phyloP scores from a whole-genome alignment of 1,140 invertebrate genomes.

The Linepithema humile region DNA sequence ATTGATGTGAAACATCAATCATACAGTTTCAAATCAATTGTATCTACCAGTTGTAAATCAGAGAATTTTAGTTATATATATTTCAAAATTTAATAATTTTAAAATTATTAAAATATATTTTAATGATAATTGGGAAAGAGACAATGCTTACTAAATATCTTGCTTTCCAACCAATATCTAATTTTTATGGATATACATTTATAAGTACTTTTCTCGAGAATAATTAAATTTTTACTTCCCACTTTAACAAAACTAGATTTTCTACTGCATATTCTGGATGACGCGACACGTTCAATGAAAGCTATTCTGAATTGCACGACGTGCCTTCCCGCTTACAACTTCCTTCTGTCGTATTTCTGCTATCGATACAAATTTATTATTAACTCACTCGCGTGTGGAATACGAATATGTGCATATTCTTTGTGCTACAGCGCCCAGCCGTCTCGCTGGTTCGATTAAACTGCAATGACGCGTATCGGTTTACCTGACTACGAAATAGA shows the following conservation, averaged over 20 bases:
- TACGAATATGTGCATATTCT: constrained; percentile 36
- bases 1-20: constrained; percentile 4
- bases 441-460: constrained; percentile 45
- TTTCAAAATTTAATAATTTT: no score
- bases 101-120: not conserved
- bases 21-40: constrained; percentile 15
- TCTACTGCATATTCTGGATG: not conserved
- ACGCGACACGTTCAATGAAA: not conserved
- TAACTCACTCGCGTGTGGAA: constrained; percentile 1
- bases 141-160: constrained; percentile 6
- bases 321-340: not conserved
- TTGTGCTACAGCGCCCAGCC: constrained; percentile 1
- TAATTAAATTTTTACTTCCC: constrained; percentile 5
- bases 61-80: no score
- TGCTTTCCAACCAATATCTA: not conserved
- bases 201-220: not conserved
- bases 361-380: constrained; percentile 47
- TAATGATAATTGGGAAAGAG: constrained; percentile 3
- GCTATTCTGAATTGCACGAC: not conserved
- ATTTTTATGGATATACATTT: not conserved
- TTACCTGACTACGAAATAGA: constrained; percentile 11
- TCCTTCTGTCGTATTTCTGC: not conserved
- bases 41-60: not conserved
- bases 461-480: constrained; percentile 20
- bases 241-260: not conserved